These are phyloP conservation scores for Eulemur macaco DNA, from an alignment of 2,113 vertebrate genomes.

Conservation along the genomic window DNA sequence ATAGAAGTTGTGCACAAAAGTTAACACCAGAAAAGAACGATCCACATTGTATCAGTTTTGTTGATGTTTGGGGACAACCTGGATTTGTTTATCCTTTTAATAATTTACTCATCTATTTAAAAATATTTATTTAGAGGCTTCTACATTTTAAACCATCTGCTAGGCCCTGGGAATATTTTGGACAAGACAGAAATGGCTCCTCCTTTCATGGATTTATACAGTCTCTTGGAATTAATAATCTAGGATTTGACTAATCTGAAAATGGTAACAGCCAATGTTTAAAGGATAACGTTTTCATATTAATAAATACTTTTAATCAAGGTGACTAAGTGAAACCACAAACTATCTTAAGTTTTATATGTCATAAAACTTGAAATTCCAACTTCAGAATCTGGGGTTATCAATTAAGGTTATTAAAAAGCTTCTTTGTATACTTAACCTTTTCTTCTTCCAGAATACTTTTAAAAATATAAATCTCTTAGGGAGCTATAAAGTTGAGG, in stretches of 20 bases:
- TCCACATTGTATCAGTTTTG: background rate
- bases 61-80: background rate
- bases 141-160: background rate
- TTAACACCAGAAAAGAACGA: background rate
- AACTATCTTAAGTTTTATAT: background rate
- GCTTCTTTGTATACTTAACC: background rate
- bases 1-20: background rate
- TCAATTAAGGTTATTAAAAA: background rate
- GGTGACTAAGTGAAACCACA: background rate
- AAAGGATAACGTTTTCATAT: background rate
- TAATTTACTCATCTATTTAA: conserved; percentile 9
- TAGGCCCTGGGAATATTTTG: background rate
- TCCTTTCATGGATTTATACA: background rate
- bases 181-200: background rate
- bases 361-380: background rate
- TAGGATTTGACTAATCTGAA: background rate
- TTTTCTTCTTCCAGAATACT: background rate
- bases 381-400: background rate
- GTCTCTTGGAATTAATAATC: background rate
- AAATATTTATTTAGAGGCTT: background rate
- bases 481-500: background rate
- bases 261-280: background rate
- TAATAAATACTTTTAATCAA: background rate
- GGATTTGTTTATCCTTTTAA: background rate
- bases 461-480: conserved; percentile 11